Evolutionary conservation across 2,888 invertebrate species (phyloP).

Genomic region (Apotomis betuletana): DNA sequence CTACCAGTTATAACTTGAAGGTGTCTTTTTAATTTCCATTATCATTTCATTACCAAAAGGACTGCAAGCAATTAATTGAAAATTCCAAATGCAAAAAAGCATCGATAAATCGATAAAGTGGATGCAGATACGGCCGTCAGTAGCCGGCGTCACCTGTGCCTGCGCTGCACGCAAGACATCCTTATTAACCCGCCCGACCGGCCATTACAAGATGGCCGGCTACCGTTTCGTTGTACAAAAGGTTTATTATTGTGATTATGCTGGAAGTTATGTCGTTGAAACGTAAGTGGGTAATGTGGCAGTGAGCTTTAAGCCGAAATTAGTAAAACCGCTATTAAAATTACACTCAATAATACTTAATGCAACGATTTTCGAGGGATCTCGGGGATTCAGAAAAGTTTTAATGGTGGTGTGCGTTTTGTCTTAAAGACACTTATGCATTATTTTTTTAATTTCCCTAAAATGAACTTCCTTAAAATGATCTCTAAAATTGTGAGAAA

Average conservation of each 20-base stretch:
- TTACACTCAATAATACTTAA: background rate
- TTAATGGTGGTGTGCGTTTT: too few relatives aligned
- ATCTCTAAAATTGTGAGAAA: too few relatives aligned
- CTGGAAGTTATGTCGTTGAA: conserved; percentile 16
- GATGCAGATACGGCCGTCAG: background rate
- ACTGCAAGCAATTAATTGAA: conserved; percentile 6
- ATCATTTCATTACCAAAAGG: background rate
- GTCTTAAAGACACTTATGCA: too few relatives aligned
- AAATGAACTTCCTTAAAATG: too few relatives aligned
- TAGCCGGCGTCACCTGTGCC: background rate
- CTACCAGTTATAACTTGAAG: too few relatives aligned
- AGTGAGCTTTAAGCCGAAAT: conserved; percentile 10
- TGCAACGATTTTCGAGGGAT: too few relatives aligned
- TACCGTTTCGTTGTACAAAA: background rate
- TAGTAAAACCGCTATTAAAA: conserved; percentile 3
- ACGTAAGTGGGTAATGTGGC: conserved; percentile 9
- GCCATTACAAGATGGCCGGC: conserved; percentile 18
- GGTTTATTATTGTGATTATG: conserved; percentile 29
- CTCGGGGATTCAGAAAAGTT: too few relatives aligned
- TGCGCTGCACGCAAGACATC: conserved; percentile 11
- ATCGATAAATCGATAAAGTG: conserved; percentile 1
- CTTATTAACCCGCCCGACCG: conserved; percentile 15
- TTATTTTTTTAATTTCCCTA: too few relatives aligned
- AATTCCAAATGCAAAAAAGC: background rate
- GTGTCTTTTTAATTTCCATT: background rate